Evolutionary conservation across 2,797 vertebrate species (phyloP), one percentile per base, ranked within the genome.

Genomic region (Darevskia nairensis): DNA sequence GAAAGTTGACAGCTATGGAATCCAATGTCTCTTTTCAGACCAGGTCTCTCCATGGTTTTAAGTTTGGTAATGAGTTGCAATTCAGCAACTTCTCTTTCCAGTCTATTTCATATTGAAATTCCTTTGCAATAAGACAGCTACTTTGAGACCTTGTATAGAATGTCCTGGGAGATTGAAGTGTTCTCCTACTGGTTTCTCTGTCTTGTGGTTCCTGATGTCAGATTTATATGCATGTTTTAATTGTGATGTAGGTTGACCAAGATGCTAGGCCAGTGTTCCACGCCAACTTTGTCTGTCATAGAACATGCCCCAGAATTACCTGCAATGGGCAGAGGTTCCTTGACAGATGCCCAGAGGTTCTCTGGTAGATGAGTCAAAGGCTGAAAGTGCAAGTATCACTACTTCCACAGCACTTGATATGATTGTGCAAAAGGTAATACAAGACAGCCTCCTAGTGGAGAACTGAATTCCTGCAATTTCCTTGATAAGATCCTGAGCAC

Each of bases 401-500:
- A 19, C 3, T n/a, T 11, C 10, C 55, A n/a, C 50, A 2, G 2
- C 8, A 1, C 15, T 2, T 32, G 39, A 35, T 8, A 8, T 50
- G n/a, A 71, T 13, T 15, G 8, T 71, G 29, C 9, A 72, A 66
- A 88, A 88, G 68, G 2, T 35, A 64, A 29, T 85, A 13, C 59
- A 80, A 55, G 68, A 5, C 23, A n/a, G 88, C 17, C 82, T 8
- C n/a, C 82, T 59, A 39, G 61, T 88, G 81, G 77, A 74, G 55
- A 80, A 80, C 8, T 46, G 55, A 64, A 74, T 80, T 72, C 59
- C 68, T 85, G 77, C 77, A 74, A 39, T 23, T 21, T 35, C 35
- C 72, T 39, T 35, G 32, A 74, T 61, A 23, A 61, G 19, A 23
- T 61, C 6, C 21, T 23, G 17, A 61, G 19, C 59, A 61, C 19